Evolutionary conservation across 2,797 vertebrate species (phyloP).

Genomic region (Anniella stebbinsi): DNA sequence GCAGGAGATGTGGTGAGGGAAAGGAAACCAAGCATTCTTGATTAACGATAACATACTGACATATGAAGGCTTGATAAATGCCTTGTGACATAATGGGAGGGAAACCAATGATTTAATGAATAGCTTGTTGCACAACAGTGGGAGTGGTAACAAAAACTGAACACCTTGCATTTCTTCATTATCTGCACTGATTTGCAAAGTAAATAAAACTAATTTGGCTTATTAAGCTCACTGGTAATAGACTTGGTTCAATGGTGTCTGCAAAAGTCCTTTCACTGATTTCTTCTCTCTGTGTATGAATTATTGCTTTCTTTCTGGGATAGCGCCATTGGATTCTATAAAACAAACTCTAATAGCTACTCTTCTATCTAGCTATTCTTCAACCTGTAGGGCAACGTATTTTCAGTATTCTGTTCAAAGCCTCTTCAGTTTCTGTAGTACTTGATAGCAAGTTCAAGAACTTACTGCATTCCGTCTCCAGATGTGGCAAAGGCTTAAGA

Average conservation of each 20-base stretch:
- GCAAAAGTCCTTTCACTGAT: neutral
- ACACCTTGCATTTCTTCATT: neutral
- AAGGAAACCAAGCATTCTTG: neutral
- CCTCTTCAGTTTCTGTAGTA: neutral
- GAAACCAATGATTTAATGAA: neutral
- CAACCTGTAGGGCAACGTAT: neutral
- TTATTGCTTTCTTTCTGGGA: too few species aligned
- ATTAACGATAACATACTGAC: neutral
- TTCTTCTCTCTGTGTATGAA: neutral
- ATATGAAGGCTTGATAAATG: neutral
- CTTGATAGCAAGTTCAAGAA: neutral
- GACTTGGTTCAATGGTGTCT: neutral
- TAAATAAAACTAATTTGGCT: neutral
- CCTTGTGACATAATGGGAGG: neutral
- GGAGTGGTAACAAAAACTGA: neutral
- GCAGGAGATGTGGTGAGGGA: neutral
- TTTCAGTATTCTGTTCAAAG: constrained; percentile 2
- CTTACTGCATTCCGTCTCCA: neutral
- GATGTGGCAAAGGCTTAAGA: neutral
- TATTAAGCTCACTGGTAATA: neutral
- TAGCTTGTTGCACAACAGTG: neutral
- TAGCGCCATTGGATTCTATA: neutral
- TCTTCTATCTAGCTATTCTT: neutral
- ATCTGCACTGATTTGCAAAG: neutral
- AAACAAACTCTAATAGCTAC: neutral